Base-by-base conservation (phyloP, 30 jellyfish, hydroid and myxozoan genomes). In the Rhopilema esculentum region DNA sequence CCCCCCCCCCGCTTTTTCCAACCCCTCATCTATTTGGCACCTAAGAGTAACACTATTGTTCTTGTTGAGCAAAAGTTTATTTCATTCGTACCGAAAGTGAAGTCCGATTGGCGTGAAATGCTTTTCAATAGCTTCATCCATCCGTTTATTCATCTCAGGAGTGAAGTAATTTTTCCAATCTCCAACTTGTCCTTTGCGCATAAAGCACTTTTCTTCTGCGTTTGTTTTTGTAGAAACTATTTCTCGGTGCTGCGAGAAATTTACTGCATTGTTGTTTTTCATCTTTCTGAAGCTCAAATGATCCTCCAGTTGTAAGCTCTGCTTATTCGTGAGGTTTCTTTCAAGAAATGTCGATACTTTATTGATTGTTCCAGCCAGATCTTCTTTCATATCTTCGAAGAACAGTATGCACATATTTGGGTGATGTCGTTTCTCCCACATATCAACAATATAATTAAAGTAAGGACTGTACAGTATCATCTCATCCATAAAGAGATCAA, bases 181-280 rank as follows among this genome's bases (percentile, higher is more conserved):
- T 4, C 86, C 86, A 0, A 53, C 86, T 0, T 75, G 29, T 23
- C 86, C 86, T 48, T 75, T 75, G 0, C 86, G 86, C 71, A 75
- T 32, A 23, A 75, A 75, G 72, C 69, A 32, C n/a, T n/a, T n/a
- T n/a, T 40, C 57, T 12, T 40, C 12, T 40, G 57, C 57, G n/a
- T n/a, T n/a, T 40, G 57, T 6, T 40, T 40, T 40, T 40, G 57
- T n/a, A n/a, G n/a, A n/a, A n/a, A n/a, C n/a, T n/a, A 40, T 6
- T 40, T 40, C 57, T 40, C 12, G 6, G 57, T 40, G 57, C 57
- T 40, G 57, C 9, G 57, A 40, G 12, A 40, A 40, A 12, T 40
- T 40, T 6, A 40, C 57, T 6, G 57, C 87, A 20, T 16, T n/a
- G 76, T 51, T 50, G 15, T 77, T 22, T 51, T 77, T 77, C 87